Base-by-base conservation (phyloP, 1,140 invertebrate species). In the Euborellia annulipes region DNA sequence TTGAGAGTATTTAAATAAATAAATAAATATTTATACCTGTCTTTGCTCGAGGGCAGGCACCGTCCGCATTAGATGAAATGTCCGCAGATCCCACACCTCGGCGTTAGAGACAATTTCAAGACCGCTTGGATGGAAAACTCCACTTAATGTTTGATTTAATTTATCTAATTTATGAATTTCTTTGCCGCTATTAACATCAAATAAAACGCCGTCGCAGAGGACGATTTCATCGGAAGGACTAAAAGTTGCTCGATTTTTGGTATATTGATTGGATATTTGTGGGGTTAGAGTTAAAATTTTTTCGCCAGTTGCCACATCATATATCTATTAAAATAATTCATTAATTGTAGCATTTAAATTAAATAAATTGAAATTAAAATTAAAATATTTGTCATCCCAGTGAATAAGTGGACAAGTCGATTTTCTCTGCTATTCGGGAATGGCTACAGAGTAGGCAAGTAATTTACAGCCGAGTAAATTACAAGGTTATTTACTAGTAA, bases 161-260 rank as follows among this genome's bases (percentile, higher is more conserved):
- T 98, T 98, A 66, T 98, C 95, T 58, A 98, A 92, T 58, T 97
- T 98, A 62, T 98, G 91, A 39, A 96, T 85, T 55, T 85, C 76
- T 55, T 83, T 85, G 2, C 80, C 80, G 0, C 79, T 76, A 46
- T 82, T 78, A 6, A 94, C 79, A 66, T 98, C 95, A 81, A 90
- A 99, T 0, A 98, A 66, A 2, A 97, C 90, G 23, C 95, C 95
- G 64, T 98, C 94, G 58, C 84, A 89, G 1, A 98, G 65, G 14
- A 98, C 79, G 20, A 98, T 63, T 54, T 96, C 88, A 62, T 98
- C 94, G 11, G 82, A 84, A 49, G 86, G 85, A 62, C 84, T 87
- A 60, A 97, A 95, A 0, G 87, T 92, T 0, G 94, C 94, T 39
- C 83, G 70, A 64, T 98, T 99, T 63, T 85, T 84, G 3, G 76